Base-by-base conservation (phyloP, 2,113 vertebrate genomes). In the Mixornis gularis region DNA sequence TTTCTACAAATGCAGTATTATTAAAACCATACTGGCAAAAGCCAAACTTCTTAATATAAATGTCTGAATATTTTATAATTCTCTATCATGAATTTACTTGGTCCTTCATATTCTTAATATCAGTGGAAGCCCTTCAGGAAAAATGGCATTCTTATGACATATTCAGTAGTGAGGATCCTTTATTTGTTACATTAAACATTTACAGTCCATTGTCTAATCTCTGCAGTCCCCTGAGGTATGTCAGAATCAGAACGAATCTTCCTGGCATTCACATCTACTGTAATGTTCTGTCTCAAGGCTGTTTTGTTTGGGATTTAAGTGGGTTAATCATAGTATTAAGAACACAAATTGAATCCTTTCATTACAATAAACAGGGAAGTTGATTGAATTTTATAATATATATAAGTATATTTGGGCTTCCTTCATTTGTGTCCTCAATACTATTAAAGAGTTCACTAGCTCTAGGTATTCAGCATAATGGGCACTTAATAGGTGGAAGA, bases 261-360 rank as follows among this genome's bases (percentile, higher is more conserved):
- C 59, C 43, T 80, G 80, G 56, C 19, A 65, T 85, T 96, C 46
- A 58, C n/a, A 72, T 87, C 63, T 97, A 71, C 90, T 68, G 74
- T 93, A 88, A 95, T 93, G 65, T 85, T 95, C 59, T 70, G 38
- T 78, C 78, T 83, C 24, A 22, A 84, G 80, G 56, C 70, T 77
- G 56, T 90, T 95, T 83, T 92, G 38, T 89, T 91, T 92, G 88
- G 48, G n/a, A 85, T 94, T 94, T 91, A 30, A 85, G 80, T 72
- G 44, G 87, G 51, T 85, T 93, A 95, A 91, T 84, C 71, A 73
- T 12, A 26, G 53, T 69, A 63, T 72, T 95, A 92, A 79, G 68
- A 82, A 83, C 60, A 72, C 79, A 90, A 10, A 93, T 91, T 85
- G 65, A 89, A 79, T 88, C 36, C 34, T 60, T 80, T 79, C 69